Conservation (phyloP, 2,888 invertebrate species). For the Heliconius cydno region DNA sequence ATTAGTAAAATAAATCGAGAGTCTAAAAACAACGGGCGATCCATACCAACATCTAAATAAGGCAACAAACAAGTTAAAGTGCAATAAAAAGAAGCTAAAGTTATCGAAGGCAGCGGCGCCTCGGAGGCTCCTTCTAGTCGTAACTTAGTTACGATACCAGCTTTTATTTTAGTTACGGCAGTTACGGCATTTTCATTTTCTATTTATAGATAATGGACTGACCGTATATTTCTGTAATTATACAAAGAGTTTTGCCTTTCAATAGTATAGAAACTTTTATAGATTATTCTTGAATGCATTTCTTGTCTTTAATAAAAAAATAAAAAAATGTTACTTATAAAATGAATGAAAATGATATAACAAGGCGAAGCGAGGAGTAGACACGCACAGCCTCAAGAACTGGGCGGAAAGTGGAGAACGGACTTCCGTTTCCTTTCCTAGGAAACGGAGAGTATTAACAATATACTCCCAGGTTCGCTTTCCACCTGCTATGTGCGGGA, state of each 20-base stretch:
- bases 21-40: background rate
- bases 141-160: conserved; percentile 28
- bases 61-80: conserved; percentile 20
- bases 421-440: too few species aligned
- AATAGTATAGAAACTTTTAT: background rate
- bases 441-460: background rate
- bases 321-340: too few species aligned
- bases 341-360: background rate
- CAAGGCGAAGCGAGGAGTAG: background rate
- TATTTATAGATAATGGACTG: conserved; percentile 18
- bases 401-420: background rate
- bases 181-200: conserved; percentile 22
- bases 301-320: too few species aligned
- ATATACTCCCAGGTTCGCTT: background rate
- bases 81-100: conserved; percentile 25
- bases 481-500: too few species aligned
- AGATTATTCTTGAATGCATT: too few species aligned
- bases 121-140: conserved; percentile 14
- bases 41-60: conserved; percentile 7
- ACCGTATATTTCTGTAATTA: conserved; percentile 1
- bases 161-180: conserved; percentile 16
- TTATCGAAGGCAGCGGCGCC: conserved; percentile 23
- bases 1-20: background rate
- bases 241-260: background rate
- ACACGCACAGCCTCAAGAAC: background rate